These are phyloP conservation scores for Perodicticus potto DNA, from an alignment of 2,797 vertebrate genomes.

Conservation along the genomic window DNA sequence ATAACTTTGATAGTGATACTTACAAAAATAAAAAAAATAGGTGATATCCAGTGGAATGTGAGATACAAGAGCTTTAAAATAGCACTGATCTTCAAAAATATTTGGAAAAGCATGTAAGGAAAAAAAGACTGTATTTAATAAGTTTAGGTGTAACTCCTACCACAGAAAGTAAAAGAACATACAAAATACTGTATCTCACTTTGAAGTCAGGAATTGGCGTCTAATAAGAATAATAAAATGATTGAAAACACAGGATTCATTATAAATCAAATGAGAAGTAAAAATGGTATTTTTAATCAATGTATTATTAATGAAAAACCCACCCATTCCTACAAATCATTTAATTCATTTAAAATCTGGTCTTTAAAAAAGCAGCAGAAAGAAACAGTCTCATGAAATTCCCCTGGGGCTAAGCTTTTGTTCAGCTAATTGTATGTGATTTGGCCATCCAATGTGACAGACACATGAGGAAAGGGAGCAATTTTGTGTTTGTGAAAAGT, in stretches of 20 bases:
- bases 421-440: neutral
- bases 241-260: neutral
- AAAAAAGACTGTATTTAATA: neutral
- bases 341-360: constrained; percentile 4
- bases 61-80: neutral
- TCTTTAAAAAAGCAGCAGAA: neutral
- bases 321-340: neutral
- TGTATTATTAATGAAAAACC: neutral
- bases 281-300: neutral
- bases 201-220: neutral
- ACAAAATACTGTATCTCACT: neutral
- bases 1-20: neutral
- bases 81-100: neutral
- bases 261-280: neutral
- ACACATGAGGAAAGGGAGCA: neutral
- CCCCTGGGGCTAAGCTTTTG: neutral
- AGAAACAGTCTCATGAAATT: neutral
- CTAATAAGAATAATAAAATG: neutral
- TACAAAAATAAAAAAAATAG: constrained; percentile 25
- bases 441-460: neutral
- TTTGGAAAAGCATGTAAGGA: neutral
- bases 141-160: neutral
- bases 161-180: neutral
- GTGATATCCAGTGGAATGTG: neutral
- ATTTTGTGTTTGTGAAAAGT: neutral